Base-by-base conservation (phyloP, 1,140 invertebrate species). In the Bradysia coprophila region DNA sequence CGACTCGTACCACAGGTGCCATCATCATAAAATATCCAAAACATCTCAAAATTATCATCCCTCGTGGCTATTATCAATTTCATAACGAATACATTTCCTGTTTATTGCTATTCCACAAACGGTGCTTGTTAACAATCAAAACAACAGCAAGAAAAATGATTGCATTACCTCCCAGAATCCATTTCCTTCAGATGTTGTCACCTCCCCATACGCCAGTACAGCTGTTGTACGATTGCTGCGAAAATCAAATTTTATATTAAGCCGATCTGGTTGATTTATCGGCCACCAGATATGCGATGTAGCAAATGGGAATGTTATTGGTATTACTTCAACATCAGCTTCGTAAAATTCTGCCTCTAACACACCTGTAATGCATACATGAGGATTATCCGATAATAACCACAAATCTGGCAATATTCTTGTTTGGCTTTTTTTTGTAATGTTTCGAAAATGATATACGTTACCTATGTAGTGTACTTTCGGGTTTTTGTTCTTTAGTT, bases 81-180 rank as follows among this genome's bases (percentile, higher is more conserved):
- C n/a, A n/a, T n/a, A n/a, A n/a, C n/a, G n/a, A n/a, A n/a, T n/a
- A n/a, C n/a, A n/a, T n/a, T n/a, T n/a, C n/a, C n/a, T n/a, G n/a
- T n/a, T n/a, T n/a, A n/a, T n/a, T n/a, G n/a, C n/a, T n/a, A n/a
- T n/a, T n/a, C n/a, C n/a, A n/a, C n/a, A n/a, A n/a, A n/a, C n/a
- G n/a, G n/a, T n/a, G n/a, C n/a, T n/a, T n/a, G n/a, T n/a, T 13
- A 28, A 8, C 24, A 28, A 28, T 28, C 24, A 8, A 28, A 28
- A 28, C 6, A 28, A 28, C 6, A 28, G 6, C 6, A 28, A 28
- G 24, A 28, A 28, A n/a, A n/a, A n/a, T n/a, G n/a, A n/a, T n/a
- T n/a, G n/a, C n/a, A n/a, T 68, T 68, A 91, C 83, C 76, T 91
- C 85, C 81, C 86, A 88, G 58, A 81, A 85, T 43, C 83, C 83